A percentile compares a stretch with the other conserved stretches of the same genome.
Conservation (phyloP, 2,113 vertebrate species). For the Melanerpes aurifrons region DNA sequence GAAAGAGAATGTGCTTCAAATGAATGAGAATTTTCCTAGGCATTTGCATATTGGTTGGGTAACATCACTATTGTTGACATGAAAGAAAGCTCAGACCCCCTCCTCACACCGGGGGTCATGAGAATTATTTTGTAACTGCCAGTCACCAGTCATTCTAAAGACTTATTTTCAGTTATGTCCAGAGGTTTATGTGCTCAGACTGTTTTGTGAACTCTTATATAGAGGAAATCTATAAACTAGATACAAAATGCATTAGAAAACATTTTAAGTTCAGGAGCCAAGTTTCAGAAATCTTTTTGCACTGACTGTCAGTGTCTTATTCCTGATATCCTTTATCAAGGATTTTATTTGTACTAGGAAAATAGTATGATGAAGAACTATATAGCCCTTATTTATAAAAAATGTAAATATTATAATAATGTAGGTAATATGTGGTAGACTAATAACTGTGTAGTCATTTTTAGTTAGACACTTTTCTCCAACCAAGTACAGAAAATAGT, state of each 20-base stretch:
- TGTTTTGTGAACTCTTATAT: not conserved
- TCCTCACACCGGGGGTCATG: not conserved
- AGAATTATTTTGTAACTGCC: not conserved
- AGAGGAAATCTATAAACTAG: not conserved
- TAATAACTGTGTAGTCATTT: not conserved
- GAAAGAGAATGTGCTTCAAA: not conserved
- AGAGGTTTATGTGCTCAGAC: not conserved
- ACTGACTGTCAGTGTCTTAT: not conserved
- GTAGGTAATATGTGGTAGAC: not conserved
- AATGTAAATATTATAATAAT: not conserved
- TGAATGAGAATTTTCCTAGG: conserved; percentile 7
- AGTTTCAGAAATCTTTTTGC: not conserved
- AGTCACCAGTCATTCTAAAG: not conserved
- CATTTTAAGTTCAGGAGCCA: not conserved
- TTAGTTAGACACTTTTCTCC: not conserved
- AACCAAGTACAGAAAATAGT: not conserved
- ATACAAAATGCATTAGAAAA: not conserved
- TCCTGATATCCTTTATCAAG: not conserved
- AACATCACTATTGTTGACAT: not conserved
- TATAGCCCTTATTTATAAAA: not conserved
- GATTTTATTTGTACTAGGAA: not conserved
- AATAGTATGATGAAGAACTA: not conserved
- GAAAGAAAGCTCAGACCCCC: conserved; percentile 4
- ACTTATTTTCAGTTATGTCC: not conserved
- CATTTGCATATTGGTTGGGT: not conserved